Percentiles rank a stretch among this genome's conserved stretches.
These are phyloP conservation scores for Hucho hucho DNA, from an alignment of 2,113 vertebrate genomes.

Conservation along the genomic window DNA sequence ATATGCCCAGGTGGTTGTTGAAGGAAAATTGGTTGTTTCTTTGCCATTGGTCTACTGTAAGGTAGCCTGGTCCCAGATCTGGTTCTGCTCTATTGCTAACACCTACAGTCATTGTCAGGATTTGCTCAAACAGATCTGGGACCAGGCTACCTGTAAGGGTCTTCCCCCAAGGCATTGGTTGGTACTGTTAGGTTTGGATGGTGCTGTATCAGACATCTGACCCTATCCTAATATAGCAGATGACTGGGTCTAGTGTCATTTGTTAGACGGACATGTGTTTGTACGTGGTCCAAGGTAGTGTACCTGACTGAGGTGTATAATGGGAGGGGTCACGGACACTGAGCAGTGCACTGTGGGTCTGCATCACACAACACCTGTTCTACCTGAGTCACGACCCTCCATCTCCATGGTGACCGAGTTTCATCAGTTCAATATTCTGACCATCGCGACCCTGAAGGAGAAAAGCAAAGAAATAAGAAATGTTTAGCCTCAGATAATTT, in stretches of 20 bases:
- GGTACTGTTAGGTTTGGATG: too few species aligned
- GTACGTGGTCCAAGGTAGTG: slow-evolving; percentile 10
- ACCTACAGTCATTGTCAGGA: neutral
- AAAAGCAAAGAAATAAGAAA: neutral
- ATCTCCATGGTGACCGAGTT: slow-evolving; percentile 41
- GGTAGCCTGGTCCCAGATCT: too few species aligned
- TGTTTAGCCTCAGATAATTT: neutral
- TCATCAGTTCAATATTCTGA: slow-evolving; percentile 5
- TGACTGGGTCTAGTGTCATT: slow-evolving; percentile 24
- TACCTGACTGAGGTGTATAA: slow-evolving; percentile 5
- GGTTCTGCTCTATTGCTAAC: slow-evolving; percentile 12
- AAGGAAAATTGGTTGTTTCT: neutral
- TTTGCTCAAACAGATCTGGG: neutral
- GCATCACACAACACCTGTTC: slow-evolving; percentile 43
- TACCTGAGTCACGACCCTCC: slow-evolving; percentile 20
- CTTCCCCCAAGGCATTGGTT: too few species aligned
- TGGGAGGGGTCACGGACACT: neutral
- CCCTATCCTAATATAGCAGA: slow-evolving; percentile 15
- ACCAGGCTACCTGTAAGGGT: too few species aligned
- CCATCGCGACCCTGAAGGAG: neutral
- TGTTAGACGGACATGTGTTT: slow-evolving; percentile 30
- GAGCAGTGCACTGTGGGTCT: slow-evolving; percentile 36
- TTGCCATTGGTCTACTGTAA: neutral
- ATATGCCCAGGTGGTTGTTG: neutral
- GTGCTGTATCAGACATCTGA: neutral